Conservation (phyloP, 2,888 invertebrate genomes). For the Sisyra terminalis region DNA sequence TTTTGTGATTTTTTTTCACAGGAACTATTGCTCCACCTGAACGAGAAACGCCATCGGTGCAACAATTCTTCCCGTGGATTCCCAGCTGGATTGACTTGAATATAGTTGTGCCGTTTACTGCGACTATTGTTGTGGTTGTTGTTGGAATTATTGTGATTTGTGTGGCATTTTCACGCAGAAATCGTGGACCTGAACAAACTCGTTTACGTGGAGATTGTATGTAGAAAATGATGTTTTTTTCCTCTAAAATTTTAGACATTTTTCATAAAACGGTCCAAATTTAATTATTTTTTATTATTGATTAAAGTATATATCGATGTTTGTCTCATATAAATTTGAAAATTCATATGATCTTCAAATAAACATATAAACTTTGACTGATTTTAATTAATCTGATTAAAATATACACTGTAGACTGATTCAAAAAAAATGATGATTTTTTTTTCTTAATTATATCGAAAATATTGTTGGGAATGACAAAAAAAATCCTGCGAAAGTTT, state of each 20-base stretch:
- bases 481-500: too few relatives aligned
- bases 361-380: background rate
- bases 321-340: background rate
- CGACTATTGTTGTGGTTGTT: slow-evolving; percentile 77
- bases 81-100: slow-evolving; percentile 80
- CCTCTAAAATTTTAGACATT: background rate
- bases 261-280: background rate
- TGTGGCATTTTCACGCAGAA: slow-evolving; percentile 67
- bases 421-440: too few relatives aligned
- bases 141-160: slow-evolving; percentile 84
- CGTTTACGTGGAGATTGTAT: slow-evolving; percentile 73
- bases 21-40: slow-evolving; percentile 68
- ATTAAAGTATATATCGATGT: background rate
- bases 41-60: slow-evolving; percentile 32
- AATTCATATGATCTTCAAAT: background rate
- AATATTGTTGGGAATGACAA: too few relatives aligned
- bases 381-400: background rate
- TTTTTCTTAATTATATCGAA: too few relatives aligned
- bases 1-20: slow-evolving; percentile 28
- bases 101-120: slow-evolving; percentile 78
- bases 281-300: background rate
- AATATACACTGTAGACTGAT: too few relatives aligned
- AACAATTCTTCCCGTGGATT: slow-evolving; percentile 53
- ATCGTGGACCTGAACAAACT: slow-evolving; percentile 44
- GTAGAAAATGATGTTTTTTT: slow-evolving; percentile 31